Base-by-base conservation (phyloP, 2,888 invertebrate species). In the Drosophila buzzatii region DNA sequence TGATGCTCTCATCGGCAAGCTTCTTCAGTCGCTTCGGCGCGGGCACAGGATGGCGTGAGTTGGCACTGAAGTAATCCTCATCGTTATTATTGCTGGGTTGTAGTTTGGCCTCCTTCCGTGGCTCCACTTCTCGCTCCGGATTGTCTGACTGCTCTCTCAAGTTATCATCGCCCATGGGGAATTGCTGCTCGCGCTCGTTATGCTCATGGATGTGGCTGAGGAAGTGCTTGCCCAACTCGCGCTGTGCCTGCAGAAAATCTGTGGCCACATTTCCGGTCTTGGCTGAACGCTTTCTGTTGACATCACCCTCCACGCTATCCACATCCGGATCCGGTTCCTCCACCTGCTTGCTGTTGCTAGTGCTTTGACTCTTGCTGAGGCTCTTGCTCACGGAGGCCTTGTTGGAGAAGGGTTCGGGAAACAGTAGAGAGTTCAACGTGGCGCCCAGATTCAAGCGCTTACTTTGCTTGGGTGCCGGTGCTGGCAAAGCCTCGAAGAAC, bases 401-500 rank as follows among this genome's bases (percentile, higher is more conserved):
- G 56, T 76, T 90, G 20, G 80, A 77, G 47, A 90, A 89, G 16
- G 89, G 81, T 49, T 92, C 90, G 0, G 90, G 78, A 42, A 88
- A 90, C 9, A 89, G 70, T 12, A 91, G 53, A 0, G 89, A 79
- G 31, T 92, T 92, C 18, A 91, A 52, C 0, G 82, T 81, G n/a
- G 82, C 75, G 1, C 84, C 90, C 6, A 87, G 49, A 23, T 81
- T 83, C 37, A 79, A 31, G 2, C 65, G 73, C 23, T 88, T 86
- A 9, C 9, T 39, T 0, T 71, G 73, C 31, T 71, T 78, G 9
- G 62, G 39, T 4, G 60, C n/a, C 1, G 82, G 74, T 1, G 77
- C 55, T 0, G 91, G 86, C 10, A 89, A 41, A 0, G 87, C 76
- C 69, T 92, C 92, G 12, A 89, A 92, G 70, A 92, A 92, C 45